phyloP scores from a whole-genome alignment of 2,888 invertebrate species.

The Stenchaetothrips biformis region DNA sequence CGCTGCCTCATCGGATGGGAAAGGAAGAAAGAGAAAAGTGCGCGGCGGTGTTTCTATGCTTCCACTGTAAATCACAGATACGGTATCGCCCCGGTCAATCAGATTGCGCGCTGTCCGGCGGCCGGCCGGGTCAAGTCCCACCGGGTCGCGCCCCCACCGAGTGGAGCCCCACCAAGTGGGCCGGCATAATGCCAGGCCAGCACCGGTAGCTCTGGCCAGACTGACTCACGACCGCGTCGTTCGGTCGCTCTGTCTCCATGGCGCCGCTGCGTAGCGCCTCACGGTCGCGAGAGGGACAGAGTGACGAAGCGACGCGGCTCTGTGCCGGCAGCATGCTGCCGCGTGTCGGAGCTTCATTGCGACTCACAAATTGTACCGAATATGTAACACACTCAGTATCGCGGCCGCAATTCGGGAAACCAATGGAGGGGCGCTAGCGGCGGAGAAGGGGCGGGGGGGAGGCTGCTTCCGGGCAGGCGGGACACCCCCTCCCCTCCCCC shows the following conservation, averaged over 20 bases:
- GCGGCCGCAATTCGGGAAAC: too few species aligned
- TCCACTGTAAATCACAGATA: slow-evolving; percentile 21
- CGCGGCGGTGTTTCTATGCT: not conserved
- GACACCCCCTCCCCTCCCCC: too few species aligned
- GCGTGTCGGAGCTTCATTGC: not conserved
- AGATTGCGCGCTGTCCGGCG: not conserved
- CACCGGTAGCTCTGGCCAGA: too few species aligned
- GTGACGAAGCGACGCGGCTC: too few species aligned
- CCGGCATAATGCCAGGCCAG: not conserved
- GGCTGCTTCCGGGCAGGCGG: too few species aligned
- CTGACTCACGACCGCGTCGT: too few species aligned
- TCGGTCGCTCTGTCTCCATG: too few species aligned
- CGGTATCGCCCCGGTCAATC: slow-evolving; percentile 3
- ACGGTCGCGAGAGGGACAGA: not conserved
- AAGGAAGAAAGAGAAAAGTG: not conserved
- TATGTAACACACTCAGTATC: too few species aligned
- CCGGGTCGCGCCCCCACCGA: not conserved
- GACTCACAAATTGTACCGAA: too few species aligned
- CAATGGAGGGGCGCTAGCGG: too few species aligned
- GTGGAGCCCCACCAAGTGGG: not conserved
- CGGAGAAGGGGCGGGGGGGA: too few species aligned
- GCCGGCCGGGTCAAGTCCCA: not conserved
- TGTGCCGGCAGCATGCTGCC: too few species aligned
- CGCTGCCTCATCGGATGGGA: slow-evolving; percentile 10
- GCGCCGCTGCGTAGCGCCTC: not conserved